Evolutionary conservation across 2,888 invertebrate genomes (phyloP).

Genomic region (Anodontia alba): DNA sequence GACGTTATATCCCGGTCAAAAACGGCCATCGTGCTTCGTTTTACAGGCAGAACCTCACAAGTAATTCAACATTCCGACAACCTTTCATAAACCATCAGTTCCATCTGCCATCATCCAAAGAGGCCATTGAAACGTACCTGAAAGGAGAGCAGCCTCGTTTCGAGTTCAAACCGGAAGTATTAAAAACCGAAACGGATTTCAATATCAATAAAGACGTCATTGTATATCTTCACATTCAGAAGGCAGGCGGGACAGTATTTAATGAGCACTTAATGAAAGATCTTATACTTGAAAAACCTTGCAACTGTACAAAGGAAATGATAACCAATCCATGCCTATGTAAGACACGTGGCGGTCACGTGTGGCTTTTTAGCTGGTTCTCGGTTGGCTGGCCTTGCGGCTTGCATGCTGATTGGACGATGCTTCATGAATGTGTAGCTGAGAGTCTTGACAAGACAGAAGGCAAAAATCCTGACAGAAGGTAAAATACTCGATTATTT

Average conservation of each 20-base stretch:
- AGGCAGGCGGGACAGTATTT: slow-evolving; percentile 55
- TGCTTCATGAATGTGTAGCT: slow-evolving; percentile 58
- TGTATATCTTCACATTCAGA: slow-evolving; percentile 62
- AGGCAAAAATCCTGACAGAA: slow-evolving; percentile 39
- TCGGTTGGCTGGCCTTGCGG: slow-evolving; percentile 63
- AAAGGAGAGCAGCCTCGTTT: slow-evolving; percentile 10
- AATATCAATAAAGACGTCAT: slow-evolving; percentile 50
- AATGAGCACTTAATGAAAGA: slow-evolving; percentile 52
- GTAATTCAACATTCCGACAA: slow-evolving; percentile 40
- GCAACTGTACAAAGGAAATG: slow-evolving; percentile 43
- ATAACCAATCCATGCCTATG: slow-evolving; percentile 57
- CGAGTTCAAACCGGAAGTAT: neutral
- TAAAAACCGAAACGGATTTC: slow-evolving; percentile 21
- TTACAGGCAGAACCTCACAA: slow-evolving; percentile 26
- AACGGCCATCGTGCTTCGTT: neutral
- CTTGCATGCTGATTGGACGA: slow-evolving; percentile 63
- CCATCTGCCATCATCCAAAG: slow-evolving; percentile 22
- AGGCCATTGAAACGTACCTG: slow-evolving; percentile 41
- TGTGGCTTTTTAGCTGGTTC: slow-evolving; percentile 64
- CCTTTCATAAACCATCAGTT: slow-evolving; percentile 25
- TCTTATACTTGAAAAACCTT: slow-evolving; percentile 48
- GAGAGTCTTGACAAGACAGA: slow-evolving; percentile 44
- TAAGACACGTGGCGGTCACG: slow-evolving; percentile 36
- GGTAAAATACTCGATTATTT: too few relatives aligned
- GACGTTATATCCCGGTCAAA: neutral